Evolutionary conservation across 2,888 invertebrate species (phyloP).

Genomic region (Dorcus parallelipipedus): DNA sequence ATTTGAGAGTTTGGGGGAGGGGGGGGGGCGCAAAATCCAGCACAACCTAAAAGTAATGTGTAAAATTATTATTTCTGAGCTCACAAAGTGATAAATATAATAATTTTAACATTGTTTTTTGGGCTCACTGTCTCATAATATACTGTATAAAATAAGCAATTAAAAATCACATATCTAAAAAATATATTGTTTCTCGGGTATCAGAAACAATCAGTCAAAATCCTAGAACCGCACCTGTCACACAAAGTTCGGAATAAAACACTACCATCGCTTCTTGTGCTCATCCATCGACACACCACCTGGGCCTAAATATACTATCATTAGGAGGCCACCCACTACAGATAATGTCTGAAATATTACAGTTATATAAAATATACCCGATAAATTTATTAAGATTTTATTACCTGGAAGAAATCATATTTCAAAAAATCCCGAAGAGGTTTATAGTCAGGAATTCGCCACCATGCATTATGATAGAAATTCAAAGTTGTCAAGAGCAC

Average conservation of each 20-base stretch:
- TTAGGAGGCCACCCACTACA: slow-evolving; percentile 95
- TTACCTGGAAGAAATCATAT: slow-evolving; percentile 99
- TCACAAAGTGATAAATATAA: too few relatives aligned
- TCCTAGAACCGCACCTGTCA: slow-evolving; percentile 13
- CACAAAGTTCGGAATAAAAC: slow-evolving; percentile 11
- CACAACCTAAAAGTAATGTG: too few relatives aligned
- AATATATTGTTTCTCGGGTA: slow-evolving; percentile 1
- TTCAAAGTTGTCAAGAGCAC: slow-evolving; percentile 85
- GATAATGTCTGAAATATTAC: slow-evolving; percentile 84
- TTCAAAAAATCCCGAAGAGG: slow-evolving; percentile 98
- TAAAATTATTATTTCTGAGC: too few relatives aligned
- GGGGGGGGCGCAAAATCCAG: too few relatives aligned
- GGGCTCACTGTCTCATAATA: background rate
- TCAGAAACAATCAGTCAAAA: slow-evolving; percentile 6
- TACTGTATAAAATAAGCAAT: slow-evolving; percentile 2
- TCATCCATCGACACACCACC: slow-evolving; percentile 99
- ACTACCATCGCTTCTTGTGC: slow-evolving; percentile 96
- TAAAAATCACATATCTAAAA: slow-evolving; percentile 3
- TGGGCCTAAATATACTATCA: slow-evolving; percentile 97
- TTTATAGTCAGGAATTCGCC: slow-evolving; percentile 92
- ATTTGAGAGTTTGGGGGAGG: too few relatives aligned
- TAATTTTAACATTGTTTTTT: too few relatives aligned
- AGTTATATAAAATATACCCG: background rate
- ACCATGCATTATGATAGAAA: slow-evolving; percentile 98
- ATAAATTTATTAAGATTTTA: slow-evolving; percentile 20